These are phyloP conservation scores for Typhlichthys eigenmanni DNA, from an alignment of 2,797 vertebrate genomes.

Conservation along the genomic window DNA sequence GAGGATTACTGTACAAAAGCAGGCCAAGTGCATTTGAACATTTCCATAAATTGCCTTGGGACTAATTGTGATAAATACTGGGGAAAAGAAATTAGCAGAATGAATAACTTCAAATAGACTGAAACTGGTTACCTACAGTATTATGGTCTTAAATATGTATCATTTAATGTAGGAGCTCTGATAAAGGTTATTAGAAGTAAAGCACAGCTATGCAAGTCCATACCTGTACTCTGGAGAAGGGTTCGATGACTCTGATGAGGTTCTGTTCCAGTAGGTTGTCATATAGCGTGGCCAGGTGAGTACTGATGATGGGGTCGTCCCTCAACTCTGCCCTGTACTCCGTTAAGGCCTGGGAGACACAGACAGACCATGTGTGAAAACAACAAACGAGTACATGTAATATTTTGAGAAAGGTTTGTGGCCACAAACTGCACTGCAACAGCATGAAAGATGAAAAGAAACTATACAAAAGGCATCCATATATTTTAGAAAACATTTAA, in stretches of 20 bases:
- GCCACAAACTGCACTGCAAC: too few relatives aligned
- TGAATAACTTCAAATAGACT: too few relatives aligned
- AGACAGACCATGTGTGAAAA: background rate
- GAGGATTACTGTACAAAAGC: background rate
- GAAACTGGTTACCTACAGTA: too few relatives aligned
- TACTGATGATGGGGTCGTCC: constrained; percentile 97
- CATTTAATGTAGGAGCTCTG: background rate
- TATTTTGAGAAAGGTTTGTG: background rate
- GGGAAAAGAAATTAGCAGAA: too few relatives aligned
- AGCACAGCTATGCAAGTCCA: background rate
- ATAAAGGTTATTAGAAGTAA: background rate
- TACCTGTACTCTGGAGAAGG: constrained; percentile 99
- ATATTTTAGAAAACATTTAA: too few relatives aligned
- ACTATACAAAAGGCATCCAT: too few relatives aligned
- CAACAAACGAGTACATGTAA: background rate
- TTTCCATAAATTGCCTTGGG: too few relatives aligned
- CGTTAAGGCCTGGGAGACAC: constrained; percentile 84
- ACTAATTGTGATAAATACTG: too few relatives aligned
- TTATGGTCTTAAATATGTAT: background rate
- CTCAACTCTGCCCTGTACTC: constrained; percentile 95
- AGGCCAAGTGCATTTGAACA: too few relatives aligned
- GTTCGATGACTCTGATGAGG: constrained; percentile 97
- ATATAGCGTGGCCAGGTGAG: constrained; percentile 93
- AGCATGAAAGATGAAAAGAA: too few relatives aligned
- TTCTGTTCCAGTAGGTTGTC: constrained; percentile 98